Conservation (phyloP, 2,113 vertebrate genomes). For the Mirza zaza region DNA sequence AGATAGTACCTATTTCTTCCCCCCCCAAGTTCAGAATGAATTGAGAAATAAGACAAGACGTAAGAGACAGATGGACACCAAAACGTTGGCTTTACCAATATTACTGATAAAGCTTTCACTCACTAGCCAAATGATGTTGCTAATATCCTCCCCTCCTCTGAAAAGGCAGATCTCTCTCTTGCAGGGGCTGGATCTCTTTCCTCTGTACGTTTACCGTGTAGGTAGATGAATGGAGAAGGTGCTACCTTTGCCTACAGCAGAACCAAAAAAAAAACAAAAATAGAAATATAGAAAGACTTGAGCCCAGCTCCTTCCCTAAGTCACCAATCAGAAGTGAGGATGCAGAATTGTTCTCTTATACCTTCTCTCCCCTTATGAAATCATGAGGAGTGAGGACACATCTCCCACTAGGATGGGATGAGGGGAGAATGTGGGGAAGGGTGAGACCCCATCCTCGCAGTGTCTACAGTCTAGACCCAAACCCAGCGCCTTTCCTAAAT, state of each 20-base stretch:
- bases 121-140: not conserved
- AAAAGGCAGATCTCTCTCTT: not conserved
- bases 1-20: not conserved
- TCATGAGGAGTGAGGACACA: not conserved
- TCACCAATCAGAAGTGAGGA: not conserved
- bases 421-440: not conserved
- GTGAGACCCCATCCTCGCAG: not conserved
- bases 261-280: not conserved
- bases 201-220: not conserved
- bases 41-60: not conserved
- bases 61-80: not conserved
- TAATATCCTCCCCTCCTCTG: rapidly evolving
- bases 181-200: not conserved
- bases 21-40: not conserved
- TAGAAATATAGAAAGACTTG: not conserved
- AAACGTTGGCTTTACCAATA: not conserved
- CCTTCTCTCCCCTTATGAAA: not conserved
- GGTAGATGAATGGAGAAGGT: not conserved
- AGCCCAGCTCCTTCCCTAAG: not conserved
- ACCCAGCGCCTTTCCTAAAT: not conserved
- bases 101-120: not conserved
- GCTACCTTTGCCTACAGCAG: not conserved
- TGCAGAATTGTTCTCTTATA: too few species aligned
- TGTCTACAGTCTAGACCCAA: not conserved
- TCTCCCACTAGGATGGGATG: too few species aligned